Percentiles rank a stretch among this genome's conserved stretches.
These are phyloP conservation scores for Drosophila saltans DNA, from an alignment of 1,140 invertebrate genomes.

Conservation along the genomic window DNA sequence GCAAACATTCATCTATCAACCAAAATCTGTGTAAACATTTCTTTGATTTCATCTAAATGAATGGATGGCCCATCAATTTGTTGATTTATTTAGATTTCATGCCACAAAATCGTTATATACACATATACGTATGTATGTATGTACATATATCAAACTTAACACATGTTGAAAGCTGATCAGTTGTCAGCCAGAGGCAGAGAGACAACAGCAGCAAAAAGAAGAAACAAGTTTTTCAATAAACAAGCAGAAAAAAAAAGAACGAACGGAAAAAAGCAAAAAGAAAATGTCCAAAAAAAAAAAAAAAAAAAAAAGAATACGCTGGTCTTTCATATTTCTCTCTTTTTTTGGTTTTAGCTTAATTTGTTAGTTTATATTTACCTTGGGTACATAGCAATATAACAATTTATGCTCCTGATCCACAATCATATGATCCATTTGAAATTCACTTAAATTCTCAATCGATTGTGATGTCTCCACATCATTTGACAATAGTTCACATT, in stretches of 20 bases:
- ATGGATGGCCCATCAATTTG: slow-evolving; percentile 1
- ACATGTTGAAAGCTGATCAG: slow-evolving; percentile 27
- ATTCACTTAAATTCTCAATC: slow-evolving; percentile 84
- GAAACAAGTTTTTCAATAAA: slow-evolving; percentile 54
- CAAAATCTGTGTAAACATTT: not conserved
- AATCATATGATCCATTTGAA: slow-evolving; percentile 89
- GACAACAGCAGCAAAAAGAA: not conserved
- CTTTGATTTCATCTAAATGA: not conserved
- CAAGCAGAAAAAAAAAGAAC: slow-evolving; percentile 20
- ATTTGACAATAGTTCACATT: slow-evolving; percentile 85
- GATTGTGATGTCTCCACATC: slow-evolving; percentile 25
- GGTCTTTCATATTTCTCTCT: not conserved
- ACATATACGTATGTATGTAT: not conserved
- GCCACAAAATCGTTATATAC: slow-evolving; percentile 19
- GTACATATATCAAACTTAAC: slow-evolving; percentile 1
- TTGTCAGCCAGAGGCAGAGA: not conserved
- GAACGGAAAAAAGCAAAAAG: slow-evolving; percentile 31
- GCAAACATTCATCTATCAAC: too few species aligned
- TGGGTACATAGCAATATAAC: slow-evolving; percentile 96
- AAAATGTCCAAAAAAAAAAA: slow-evolving; percentile 1
- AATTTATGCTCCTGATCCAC: slow-evolving; percentile 92
- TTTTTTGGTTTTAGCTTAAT: slow-evolving; percentile 9
- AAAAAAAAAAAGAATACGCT: not conserved
- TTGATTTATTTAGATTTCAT: slow-evolving; percentile 8
- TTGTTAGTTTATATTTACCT: slow-evolving; percentile 85